phyloP scores from a whole-genome alignment of 2,113 vertebrate species.

The Mormoops blainvillei region DNA sequence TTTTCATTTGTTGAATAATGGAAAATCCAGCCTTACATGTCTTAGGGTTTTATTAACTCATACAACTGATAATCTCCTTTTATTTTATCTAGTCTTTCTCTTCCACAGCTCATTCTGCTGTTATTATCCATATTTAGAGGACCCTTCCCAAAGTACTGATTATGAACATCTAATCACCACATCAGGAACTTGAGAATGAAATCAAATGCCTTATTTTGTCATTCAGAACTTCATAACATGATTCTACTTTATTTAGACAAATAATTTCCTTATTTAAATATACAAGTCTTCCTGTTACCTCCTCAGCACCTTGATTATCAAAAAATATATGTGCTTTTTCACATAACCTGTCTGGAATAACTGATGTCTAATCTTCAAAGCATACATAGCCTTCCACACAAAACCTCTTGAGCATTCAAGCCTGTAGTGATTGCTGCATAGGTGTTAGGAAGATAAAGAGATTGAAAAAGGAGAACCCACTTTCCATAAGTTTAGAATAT shows the following conservation, averaged over 20 bases:
- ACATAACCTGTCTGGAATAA: neutral
- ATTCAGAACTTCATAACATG: neutral
- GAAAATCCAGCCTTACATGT: neutral
- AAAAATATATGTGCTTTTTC: neutral
- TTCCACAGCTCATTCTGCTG: neutral
- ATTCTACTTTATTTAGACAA: neutral
- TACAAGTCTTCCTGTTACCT: neutral
- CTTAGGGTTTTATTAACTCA: neutral
- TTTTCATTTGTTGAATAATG: neutral
- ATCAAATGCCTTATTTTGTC: neutral
- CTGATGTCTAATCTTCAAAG: too few relatives aligned
- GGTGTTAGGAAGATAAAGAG: neutral
- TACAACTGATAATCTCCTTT: neutral
- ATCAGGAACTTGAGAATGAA: neutral
- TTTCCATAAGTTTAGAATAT: neutral
- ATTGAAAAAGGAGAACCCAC: neutral
- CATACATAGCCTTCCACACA: neutral
- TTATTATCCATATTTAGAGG: neutral
- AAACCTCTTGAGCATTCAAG: neutral
- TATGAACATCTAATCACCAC: neutral
- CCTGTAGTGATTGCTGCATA: neutral
- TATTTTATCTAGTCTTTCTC: neutral
- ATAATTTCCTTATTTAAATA: neutral
- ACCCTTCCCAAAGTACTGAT: neutral
- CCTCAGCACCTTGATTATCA: too few relatives aligned